These are phyloP conservation scores for Oedothorax gibbosus DNA, from an alignment of 1,140 invertebrate genomes.

Conservation along the genomic window DNA sequence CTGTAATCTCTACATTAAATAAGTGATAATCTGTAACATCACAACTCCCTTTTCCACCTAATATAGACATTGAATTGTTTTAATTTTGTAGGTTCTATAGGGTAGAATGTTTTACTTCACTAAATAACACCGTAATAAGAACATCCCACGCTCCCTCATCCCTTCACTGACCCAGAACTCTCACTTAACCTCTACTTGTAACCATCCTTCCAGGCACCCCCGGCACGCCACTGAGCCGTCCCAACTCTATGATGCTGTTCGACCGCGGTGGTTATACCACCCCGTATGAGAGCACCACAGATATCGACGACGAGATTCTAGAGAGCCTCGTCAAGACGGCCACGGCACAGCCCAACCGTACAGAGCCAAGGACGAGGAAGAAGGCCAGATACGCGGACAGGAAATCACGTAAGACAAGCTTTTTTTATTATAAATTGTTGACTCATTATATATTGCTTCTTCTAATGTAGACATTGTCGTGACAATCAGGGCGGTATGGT, in stretches of 20 bases:
- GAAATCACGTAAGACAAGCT: slow-evolving; percentile 83
- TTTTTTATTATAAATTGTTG: background rate
- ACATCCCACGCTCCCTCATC: too few species aligned
- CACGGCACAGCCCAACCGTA: slow-evolving; percentile 79
- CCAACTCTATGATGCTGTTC: slow-evolving; percentile 47
- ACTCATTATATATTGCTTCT: background rate
- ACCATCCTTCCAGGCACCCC: slow-evolving; percentile 1
- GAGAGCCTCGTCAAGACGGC: slow-evolving; percentile 90
- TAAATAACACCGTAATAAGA: too few species aligned
- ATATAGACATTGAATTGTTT: too few species aligned
- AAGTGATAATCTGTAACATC: too few species aligned
- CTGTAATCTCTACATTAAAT: too few species aligned
- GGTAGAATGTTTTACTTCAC: too few species aligned
- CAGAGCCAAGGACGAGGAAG: slow-evolving; percentile 80
- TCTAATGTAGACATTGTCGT: background rate
- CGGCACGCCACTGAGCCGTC: slow-evolving; percentile 10
- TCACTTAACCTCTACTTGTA: background rate
- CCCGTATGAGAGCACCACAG: slow-evolving; percentile 72
- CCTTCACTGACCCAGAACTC: background rate
- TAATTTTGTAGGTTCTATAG: too few species aligned
- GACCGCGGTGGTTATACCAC: slow-evolving; percentile 47
- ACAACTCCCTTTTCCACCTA: too few species aligned
- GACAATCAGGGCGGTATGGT: background rate
- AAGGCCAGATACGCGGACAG: slow-evolving; percentile 72
- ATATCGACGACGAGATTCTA: slow-evolving; percentile 88